Evolutionary conservation across 2,888 invertebrate species (phyloP), one percentile per base, ranked within the genome.

Genomic region (Amphipoea oculea): DNA sequence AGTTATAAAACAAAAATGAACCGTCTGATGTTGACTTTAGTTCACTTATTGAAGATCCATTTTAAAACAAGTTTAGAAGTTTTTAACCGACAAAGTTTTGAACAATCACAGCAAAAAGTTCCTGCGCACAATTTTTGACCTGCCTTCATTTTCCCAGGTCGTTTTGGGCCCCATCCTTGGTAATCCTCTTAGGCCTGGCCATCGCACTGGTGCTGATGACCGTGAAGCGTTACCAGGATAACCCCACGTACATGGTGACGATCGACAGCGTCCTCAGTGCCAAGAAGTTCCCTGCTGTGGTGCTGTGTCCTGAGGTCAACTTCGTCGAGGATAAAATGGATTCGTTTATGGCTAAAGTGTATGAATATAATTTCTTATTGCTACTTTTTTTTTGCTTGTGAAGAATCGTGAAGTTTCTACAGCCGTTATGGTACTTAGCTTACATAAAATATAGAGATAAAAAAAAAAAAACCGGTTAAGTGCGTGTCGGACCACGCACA

Each of bases 271-370:
- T 78, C 11, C 74, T 86, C 1, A 23, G 3, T 0, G 4, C 20
- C 4, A 87, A 84, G 60, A 72, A 72, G 3, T 95, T 96, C 79
- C 96, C 96, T 0, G 85, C 94, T 0, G 94, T 96, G 0, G 57
- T 92, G 0, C 72, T 96, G 14, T 96, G 94, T 69, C 96, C 96
- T 0, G 95, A 95, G 70, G 57, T 95, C 1, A 66, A 85, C 1
- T 95, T 89, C 66, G 90, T 90, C 0, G 81, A 89, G 0, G 72
- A 92, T 14, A 94, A 93, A 77, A 90, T 94, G 66, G 88, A 94
- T 3, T 76, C 81, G 0, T 94, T 96, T 72, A 60, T 95, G 4
- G 69, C 84, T 12, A 78, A 91, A 65, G 57, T 95, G 95, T 96
- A 84, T 90, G 95, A 54, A 12, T n/a, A 36, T 36, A 9, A 60